These are phyloP conservation scores for Apeira syringaria DNA, from an alignment of 2,888 invertebrate species.

Conservation along the genomic window DNA sequence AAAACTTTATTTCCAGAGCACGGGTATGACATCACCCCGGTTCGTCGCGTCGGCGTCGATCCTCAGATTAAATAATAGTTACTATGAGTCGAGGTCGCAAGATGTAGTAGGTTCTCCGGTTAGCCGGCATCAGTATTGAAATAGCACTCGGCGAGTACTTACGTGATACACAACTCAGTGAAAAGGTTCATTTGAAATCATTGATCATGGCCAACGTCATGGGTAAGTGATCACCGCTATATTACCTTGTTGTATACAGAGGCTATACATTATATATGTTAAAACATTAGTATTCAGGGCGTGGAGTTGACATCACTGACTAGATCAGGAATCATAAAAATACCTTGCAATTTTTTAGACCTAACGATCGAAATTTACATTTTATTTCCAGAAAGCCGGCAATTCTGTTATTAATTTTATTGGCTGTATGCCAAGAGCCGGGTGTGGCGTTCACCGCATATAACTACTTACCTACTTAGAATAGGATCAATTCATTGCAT, in stretches of 20 bases:
- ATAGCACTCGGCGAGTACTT: constrained; percentile 49
- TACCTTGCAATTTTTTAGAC: constrained; percentile 6
- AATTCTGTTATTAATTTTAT: constrained; percentile 42
- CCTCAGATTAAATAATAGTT: constrained; percentile 6
- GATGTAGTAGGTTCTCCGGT: constrained; percentile 30
- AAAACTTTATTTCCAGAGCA: constrained; percentile 39
- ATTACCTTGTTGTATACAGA: constrained; percentile 4
- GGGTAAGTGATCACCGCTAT: constrained; percentile 55
- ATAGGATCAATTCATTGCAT: constrained; percentile 29
- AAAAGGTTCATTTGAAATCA: constrained; percentile 37
- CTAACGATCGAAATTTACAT: constrained; percentile 15
- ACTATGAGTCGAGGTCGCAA: constrained; percentile 36
- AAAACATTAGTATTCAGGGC: neutral
- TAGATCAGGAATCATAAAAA: constrained; percentile 1
- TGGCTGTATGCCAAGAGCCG: constrained; percentile 63
- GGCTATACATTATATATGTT: neutral
- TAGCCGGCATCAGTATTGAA: constrained; percentile 51
- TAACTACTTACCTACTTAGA: too few relatives aligned
- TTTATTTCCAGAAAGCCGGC: constrained; percentile 47
- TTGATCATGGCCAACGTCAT: constrained; percentile 70
- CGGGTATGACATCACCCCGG: constrained; percentile 53
- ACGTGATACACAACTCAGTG: constrained; percentile 44
- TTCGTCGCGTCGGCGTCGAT: constrained; percentile 42
- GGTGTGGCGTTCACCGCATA: constrained; percentile 48
- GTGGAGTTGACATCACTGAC: constrained; percentile 1